A percentile compares a stretch with the other conserved stretches of the same genome.
phyloP scores from a whole-genome alignment of 2,888 invertebrate species.

The Dynastes grantii region DNA sequence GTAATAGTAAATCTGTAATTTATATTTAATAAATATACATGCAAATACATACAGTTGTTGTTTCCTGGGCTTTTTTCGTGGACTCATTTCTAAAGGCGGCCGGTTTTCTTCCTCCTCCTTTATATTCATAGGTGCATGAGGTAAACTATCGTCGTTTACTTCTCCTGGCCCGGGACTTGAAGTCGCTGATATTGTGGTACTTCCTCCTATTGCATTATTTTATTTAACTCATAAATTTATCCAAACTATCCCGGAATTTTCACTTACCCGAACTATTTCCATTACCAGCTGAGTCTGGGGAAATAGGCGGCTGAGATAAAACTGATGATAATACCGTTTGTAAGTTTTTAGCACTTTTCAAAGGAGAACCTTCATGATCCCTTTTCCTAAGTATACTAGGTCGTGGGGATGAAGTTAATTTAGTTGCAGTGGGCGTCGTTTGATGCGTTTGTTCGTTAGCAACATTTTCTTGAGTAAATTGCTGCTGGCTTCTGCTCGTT shows the following conservation, averaged over 20 bases:
- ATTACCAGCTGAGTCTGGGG: slow-evolving; percentile 69
- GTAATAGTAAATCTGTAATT: too few relatives aligned
- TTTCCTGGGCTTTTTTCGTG: slow-evolving; percentile 93
- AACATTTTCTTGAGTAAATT: slow-evolving; percentile 48
- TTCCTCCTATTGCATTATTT: slow-evolving; percentile 73
- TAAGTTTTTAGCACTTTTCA: slow-evolving; percentile 79
- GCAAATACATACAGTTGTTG: slow-evolving; percentile 82
- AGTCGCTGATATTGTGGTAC: slow-evolving; percentile 90
- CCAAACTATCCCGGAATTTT: neutral
- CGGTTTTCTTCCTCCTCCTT: slow-evolving; percentile 70
- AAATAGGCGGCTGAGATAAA: slow-evolving; percentile 61
- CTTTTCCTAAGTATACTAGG: slow-evolving; percentile 92
- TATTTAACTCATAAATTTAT: neutral
- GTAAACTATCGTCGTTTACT: slow-evolving; percentile 72
- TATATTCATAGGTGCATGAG: slow-evolving; percentile 62
- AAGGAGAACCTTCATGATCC: slow-evolving; percentile 83
- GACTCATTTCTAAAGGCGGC: slow-evolving; percentile 78
- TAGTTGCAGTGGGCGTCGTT: slow-evolving; percentile 58
- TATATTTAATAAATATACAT: too few relatives aligned
- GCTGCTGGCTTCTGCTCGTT: slow-evolving; percentile 59
- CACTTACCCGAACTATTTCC: slow-evolving; percentile 68
- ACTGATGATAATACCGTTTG: slow-evolving; percentile 67
- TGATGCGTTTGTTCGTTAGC: slow-evolving; percentile 49
- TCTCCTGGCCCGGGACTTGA: slow-evolving; percentile 83
- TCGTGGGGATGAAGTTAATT: slow-evolving; percentile 75